These are phyloP conservation scores for Sinopyrophorus schimmeli DNA, from an alignment of 2,888 invertebrate species.

Conservation along the genomic window DNA sequence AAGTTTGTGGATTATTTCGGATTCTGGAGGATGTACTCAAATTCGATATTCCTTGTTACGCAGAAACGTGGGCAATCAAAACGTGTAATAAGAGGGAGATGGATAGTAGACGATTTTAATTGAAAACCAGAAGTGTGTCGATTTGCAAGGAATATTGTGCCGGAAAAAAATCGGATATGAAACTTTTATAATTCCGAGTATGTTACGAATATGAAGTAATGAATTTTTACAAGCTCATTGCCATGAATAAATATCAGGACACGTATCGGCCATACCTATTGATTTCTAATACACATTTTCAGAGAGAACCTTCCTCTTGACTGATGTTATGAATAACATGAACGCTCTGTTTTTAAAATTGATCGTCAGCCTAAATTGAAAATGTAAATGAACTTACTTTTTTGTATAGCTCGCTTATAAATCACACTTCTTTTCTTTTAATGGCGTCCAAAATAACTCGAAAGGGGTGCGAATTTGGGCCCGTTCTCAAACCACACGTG, in stretches of 20 bases:
- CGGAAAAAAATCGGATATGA: no score
- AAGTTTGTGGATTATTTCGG: no score
- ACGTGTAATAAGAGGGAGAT: no score
- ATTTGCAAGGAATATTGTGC: no score
- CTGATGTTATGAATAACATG: slow-evolving; percentile 9
- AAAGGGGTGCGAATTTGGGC: neutral
- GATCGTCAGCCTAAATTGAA: slow-evolving; percentile 7
- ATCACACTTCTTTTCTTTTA: neutral
- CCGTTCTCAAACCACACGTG: no score
- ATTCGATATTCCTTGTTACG: no score
- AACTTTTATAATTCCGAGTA: slow-evolving; percentile 5
- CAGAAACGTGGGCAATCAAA: no score
- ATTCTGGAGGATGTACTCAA: no score
- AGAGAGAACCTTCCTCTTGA: slow-evolving; percentile 2
- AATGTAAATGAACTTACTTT: no score
- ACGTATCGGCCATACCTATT: slow-evolving; percentile 8
- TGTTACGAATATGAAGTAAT: slow-evolving; percentile 5
- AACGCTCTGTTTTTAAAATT: slow-evolving; percentile 6
- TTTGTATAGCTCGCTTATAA: no score
- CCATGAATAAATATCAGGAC: slow-evolving; percentile 7
- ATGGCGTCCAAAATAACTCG: neutral
- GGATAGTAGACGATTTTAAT: no score
- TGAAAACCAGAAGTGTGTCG: no score
- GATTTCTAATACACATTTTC: slow-evolving; percentile 6
- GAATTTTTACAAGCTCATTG: slow-evolving; percentile 10